phyloP scores from a whole-genome alignment of 2,113 vertebrate species.

The Merops nubicus region DNA sequence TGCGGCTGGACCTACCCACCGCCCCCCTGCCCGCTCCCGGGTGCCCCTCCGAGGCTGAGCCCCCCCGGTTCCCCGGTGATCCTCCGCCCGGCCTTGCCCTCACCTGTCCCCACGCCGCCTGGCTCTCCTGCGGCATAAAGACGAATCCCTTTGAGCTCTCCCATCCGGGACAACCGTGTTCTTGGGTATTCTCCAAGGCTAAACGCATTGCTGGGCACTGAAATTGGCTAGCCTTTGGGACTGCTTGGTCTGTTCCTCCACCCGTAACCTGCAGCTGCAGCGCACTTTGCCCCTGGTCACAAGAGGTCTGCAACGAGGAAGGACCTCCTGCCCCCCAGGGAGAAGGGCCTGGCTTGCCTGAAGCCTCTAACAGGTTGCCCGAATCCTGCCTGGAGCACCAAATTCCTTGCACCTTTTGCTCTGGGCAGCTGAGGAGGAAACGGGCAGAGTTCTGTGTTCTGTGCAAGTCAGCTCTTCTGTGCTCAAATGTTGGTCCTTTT shows the following conservation, averaged over 20 bases:
- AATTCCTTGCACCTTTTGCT: background rate
- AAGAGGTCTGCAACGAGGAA: background rate
- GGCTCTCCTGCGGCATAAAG: background rate
- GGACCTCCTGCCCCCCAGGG: background rate
- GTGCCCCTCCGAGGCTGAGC: background rate
- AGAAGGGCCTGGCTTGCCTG: background rate
- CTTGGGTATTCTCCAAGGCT: background rate
- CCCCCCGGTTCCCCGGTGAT: background rate
- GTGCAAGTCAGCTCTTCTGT: background rate
- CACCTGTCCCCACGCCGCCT: rapidly evolving
- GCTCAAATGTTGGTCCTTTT: background rate
- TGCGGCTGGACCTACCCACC: background rate
- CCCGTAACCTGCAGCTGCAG: background rate
- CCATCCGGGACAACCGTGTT: rapidly evolving
- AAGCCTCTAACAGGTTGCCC: background rate
- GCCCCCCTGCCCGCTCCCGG: background rate
- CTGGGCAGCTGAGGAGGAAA: background rate
- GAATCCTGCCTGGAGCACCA: background rate
- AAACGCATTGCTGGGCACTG: background rate
- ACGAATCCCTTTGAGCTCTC: background rate
- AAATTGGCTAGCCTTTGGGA: rapidly evolving
- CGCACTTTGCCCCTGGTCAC: background rate
- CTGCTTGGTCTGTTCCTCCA: background rate
- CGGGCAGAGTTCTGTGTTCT: rapidly evolving
- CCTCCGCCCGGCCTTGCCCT: background rate